Evolutionary conservation across 2,797 vertebrate species (phyloP).

Genomic region (Ceyx erithaca): DNA sequence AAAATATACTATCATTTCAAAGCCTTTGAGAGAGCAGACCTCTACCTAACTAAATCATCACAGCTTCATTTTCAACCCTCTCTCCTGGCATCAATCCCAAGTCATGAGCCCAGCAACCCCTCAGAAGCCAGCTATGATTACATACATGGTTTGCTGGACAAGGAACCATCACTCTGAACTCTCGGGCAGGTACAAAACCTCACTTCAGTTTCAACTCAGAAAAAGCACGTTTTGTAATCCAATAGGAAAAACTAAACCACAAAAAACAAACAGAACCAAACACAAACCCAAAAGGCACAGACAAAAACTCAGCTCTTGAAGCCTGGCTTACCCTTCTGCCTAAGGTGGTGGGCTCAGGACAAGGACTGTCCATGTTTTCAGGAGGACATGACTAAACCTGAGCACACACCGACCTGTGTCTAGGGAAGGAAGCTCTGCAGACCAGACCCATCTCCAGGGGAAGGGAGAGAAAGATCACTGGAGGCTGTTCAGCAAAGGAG

Average conservation of each 20-base stretch:
- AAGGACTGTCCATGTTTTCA: background rate
- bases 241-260: background rate
- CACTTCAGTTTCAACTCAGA: background rate
- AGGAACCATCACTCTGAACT: background rate
- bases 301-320: background rate
- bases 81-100: background rate
- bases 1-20: background rate
- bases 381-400: accelerated
- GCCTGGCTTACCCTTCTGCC: background rate
- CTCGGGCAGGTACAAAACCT: background rate
- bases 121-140: background rate
- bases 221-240: background rate
- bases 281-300: background rate
- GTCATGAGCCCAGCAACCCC: background rate
- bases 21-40: background rate
- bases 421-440: background rate
- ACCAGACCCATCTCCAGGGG: background rate
- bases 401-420: background rate
- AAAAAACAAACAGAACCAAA: background rate
- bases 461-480: background rate
- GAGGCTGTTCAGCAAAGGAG: background rate
- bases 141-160: accelerated
- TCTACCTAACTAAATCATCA: background rate
- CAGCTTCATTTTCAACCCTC: background rate
- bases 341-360: background rate